Base-by-base conservation (phyloP, 2,888 invertebrate species). In the Fabriciana adippe region DNA sequence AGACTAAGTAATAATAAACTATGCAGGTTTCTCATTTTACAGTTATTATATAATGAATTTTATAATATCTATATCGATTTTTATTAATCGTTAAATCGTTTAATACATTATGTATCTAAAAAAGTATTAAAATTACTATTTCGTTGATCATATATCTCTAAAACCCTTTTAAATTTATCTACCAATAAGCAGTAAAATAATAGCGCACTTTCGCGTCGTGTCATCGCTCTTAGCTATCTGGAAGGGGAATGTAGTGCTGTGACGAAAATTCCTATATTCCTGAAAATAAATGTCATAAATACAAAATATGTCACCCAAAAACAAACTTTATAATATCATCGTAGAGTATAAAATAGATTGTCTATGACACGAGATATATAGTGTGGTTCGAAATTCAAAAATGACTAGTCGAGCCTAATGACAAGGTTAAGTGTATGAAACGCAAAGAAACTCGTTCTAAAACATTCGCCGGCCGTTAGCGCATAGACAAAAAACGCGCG, bases 401-500 rank as follows among this genome's bases (percentile, higher is more conserved):
- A 78, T 77, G 76, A 78, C 78, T 78, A 77, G 78, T 72, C 73
- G 76, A 69, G 76, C 75, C 78, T 80, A 80, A 80, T 80, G 80
- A 80, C 79, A 79, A 80, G 80, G 80, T 80, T 80, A 78, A 77
- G 76, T 77, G 76, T 76, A 79, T 76, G 79, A 79, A 77, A 79
- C 78, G 78, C 75, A 76, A 77, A 78, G 79, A 78, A 79, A 80
- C 80, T 76, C 77, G 80, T 80, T 80, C 76, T 77, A 74, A 75
- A 78, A 77, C 77, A 78, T 76, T 77, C 75, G 76, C 77, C 68
- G 72, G 77, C 77, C 78, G 78, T 78, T 76, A 77, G 74, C 67
- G 71, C 72, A 75, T 78, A 79, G 79, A 80, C 78, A 79, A 80
- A 80, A 79, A 80, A 80, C 65, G 66, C 72, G 70, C 76, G 71